Conservation (phyloP, 2,797 vertebrate genomes). For the Lacerta bilineata region DNA sequence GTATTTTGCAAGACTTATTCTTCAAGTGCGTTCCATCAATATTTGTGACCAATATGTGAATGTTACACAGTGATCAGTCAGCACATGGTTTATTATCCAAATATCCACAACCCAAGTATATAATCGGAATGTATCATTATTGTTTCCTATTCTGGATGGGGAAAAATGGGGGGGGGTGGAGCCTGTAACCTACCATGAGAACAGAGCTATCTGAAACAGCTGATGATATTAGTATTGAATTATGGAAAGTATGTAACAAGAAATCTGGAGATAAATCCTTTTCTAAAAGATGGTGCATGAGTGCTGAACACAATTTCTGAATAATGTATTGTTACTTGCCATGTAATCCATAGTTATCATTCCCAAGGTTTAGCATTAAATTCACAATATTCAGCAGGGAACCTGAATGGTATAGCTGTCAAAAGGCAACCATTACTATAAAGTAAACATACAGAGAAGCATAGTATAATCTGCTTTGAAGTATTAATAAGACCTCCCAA, state of each 20-base stretch:
- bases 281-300: not conserved
- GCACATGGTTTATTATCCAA: conserved; percentile 26
- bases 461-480: conserved; percentile 58
- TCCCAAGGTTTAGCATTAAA: conserved; percentile 23
- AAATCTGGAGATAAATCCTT: conserved; percentile 4
- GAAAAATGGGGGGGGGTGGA: accelerated
- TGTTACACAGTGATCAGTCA: conserved; percentile 39
- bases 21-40: not conserved
- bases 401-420: conserved; percentile 34
- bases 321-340: conserved; percentile 20
- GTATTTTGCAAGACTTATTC: not conserved
- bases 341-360: conserved; percentile 30
- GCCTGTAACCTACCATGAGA: not conserved
- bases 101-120: conserved; percentile 24
- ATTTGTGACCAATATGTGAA: conserved; percentile 28
- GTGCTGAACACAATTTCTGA: conserved; percentile 25
- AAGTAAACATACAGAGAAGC: conserved; percentile 12
- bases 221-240: conserved; percentile 1
- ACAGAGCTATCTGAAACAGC: not conserved
- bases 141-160: not conserved
- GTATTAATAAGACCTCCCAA: conserved; percentile 67
- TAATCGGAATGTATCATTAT: conserved; percentile 14
- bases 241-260: conserved; percentile 15
- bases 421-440: conserved; percentile 38
- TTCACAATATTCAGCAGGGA: conserved; percentile 13